Percentiles rank a stretch among this genome's conserved stretches.
Evolutionary conservation across 2,113 vertebrate species (phyloP).

Genomic region (Alectura lathami): DNA sequence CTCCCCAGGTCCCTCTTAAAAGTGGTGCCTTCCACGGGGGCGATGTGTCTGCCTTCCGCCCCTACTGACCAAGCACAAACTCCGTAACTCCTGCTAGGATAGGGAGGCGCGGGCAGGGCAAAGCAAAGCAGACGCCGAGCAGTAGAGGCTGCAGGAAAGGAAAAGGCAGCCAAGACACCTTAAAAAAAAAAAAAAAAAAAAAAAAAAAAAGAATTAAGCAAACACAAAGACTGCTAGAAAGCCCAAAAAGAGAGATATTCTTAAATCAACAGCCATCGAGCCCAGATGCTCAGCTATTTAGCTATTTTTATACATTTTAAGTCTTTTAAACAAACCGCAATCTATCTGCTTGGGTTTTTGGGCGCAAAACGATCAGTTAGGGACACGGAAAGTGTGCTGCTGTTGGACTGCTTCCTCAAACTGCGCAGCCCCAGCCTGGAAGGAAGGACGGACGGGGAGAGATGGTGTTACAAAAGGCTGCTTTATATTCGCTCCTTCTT

Average conservation of each 20-base stretch:
- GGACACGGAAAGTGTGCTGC: accelerated
- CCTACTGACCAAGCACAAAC: accelerated
- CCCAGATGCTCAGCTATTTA: not conserved
- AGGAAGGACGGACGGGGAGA: not conserved
- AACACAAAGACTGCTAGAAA: not conserved
- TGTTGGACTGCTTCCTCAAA: not conserved
- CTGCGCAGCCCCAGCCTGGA: not conserved
- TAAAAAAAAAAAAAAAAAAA: not conserved
- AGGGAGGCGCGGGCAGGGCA: not conserved
- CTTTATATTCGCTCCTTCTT: not conserved
- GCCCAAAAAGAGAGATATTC: not conserved
- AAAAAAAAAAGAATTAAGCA: not conserved
- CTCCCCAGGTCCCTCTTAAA: not conserved
- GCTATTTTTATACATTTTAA: not conserved
- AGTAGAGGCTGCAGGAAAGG: not conserved
- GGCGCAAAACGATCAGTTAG: not conserved
- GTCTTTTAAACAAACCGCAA: not conserved
- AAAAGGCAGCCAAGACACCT: conserved; percentile 11
- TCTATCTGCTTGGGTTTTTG: not conserved
- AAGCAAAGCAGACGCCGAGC: not conserved
- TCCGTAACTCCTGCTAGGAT: accelerated
- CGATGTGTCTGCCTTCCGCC: not conserved
- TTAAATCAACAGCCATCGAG: not conserved
- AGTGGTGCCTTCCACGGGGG: accelerated
- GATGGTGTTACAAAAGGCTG: conserved; percentile 21